A percentile compares a stretch with the other conserved stretches of the same genome.
phyloP scores from a whole-genome alignment of 2,888 invertebrate genomes.

The Bibio marci region DNA sequence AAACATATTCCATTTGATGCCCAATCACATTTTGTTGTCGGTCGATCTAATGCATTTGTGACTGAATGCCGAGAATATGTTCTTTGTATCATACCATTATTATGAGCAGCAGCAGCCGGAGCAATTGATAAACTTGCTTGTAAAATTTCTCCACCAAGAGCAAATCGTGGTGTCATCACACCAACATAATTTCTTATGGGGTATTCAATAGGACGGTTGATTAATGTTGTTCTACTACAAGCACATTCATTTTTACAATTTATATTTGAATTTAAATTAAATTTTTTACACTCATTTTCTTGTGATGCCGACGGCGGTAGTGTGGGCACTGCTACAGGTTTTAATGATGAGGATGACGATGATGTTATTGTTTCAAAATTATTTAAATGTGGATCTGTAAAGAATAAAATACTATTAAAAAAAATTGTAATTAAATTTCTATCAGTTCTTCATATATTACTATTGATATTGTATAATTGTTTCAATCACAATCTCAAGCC shows the following conservation, averaged over 20 bases:
- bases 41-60: conserved; percentile 32
- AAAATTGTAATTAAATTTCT: too few species aligned
- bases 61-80: conserved; percentile 40
- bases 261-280: neutral
- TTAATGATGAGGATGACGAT: too few species aligned
- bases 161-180: conserved; percentile 38
- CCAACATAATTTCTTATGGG: conserved; percentile 14
- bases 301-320: neutral
- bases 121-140: conserved; percentile 48
- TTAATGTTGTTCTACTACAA: conserved; percentile 22
- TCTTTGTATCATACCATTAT: conserved; percentile 17
- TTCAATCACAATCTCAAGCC: too few species aligned
- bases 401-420: neutral
- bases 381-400: conserved; percentile 22
- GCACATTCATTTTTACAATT: conserved; percentile 19
- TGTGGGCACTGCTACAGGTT: too few species aligned
- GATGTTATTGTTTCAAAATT: conserved; percentile 13
- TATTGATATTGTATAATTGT: too few species aligned
- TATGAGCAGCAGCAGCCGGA: conserved; percentile 29
- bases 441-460: too few species aligned
- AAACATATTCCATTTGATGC: neutral
- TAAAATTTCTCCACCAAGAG: conserved; percentile 37
- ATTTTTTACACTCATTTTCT: too few species aligned
- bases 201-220: conserved; percentile 8
- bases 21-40: conserved; percentile 5